Conservation (phyloP, 2,888 invertebrate species). For the Phrixothrix hirtus region DNA sequence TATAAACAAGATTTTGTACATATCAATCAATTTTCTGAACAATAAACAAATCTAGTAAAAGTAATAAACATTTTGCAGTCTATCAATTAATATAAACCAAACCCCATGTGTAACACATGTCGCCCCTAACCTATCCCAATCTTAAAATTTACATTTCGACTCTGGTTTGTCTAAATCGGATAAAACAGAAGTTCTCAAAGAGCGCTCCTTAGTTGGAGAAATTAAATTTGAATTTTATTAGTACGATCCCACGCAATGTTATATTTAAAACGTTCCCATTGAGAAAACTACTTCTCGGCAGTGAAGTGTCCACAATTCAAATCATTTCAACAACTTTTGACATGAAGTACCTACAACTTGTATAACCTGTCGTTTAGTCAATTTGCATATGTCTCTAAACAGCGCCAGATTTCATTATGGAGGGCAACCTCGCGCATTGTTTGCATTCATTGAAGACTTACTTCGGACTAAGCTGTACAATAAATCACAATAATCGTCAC, state of each 20-base stretch:
- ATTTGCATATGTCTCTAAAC: slow-evolving; percentile 21
- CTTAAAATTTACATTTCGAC: slow-evolving; percentile 27
- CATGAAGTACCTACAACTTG: slow-evolving; percentile 23
- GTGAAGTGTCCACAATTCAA: slow-evolving; percentile 13
- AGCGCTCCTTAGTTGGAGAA: neutral
- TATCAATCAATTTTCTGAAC: too few species aligned
- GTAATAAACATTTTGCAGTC: slow-evolving; percentile 7
- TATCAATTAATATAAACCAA: slow-evolving; percentile 5
- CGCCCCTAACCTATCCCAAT: slow-evolving; percentile 36
- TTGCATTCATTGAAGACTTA: too few species aligned
- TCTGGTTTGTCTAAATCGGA: slow-evolving; percentile 3
- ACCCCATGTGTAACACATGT: slow-evolving; percentile 35
- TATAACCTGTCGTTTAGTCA: slow-evolving; percentile 20
- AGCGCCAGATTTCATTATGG: neutral
- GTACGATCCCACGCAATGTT: neutral
- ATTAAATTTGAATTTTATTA: slow-evolving; percentile 2
- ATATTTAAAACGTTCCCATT: slow-evolving; percentile 8
- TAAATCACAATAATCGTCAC: too few species aligned
- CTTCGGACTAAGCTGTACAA: too few species aligned
- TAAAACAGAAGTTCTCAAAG: slow-evolving; percentile 11
- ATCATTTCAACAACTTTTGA: slow-evolving; percentile 20
- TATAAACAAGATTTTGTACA: too few species aligned
- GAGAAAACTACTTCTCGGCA: slow-evolving; percentile 5
- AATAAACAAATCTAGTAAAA: neutral
- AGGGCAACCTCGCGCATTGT: neutral